Percentiles rank a stretch among this genome's conserved stretches.
phyloP scores from a whole-genome alignment of 2,113 vertebrate genomes.

The Saimiri boliviensis region DNA sequence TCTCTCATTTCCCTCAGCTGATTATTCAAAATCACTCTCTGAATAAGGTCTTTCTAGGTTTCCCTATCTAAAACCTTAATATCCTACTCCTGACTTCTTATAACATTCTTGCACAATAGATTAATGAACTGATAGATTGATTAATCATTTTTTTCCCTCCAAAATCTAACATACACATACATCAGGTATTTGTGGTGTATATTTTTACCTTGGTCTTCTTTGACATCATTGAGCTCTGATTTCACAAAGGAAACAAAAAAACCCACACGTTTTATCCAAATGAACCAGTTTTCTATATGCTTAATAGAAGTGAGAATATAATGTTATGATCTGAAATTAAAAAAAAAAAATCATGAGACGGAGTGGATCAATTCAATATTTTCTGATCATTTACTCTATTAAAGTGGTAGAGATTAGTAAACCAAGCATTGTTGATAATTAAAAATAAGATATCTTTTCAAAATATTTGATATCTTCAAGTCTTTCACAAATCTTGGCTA shows the following conservation, averaged over 20 bases:
- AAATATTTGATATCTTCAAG: background rate
- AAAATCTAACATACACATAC: background rate
- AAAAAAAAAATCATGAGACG: background rate
- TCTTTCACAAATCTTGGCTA: background rate
- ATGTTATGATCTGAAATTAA: background rate
- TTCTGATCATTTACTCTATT: conserved; percentile 8
- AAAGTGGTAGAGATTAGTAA: background rate
- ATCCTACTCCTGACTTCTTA: background rate
- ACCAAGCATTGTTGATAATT: background rate
- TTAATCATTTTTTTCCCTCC: no score
- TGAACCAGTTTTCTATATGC: background rate
- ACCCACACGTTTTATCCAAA: background rate
- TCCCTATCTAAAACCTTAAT: background rate
- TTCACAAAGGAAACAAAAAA: background rate
- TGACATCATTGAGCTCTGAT: background rate
- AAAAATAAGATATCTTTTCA: background rate
- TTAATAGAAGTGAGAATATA: background rate
- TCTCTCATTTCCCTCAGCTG: background rate
- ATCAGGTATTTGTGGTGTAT: background rate
- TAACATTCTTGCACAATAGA: background rate
- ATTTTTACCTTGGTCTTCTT: background rate
- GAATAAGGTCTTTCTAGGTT: background rate
- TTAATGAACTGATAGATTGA: background rate
- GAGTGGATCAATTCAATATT: background rate
- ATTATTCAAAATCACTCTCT: background rate